Evolutionary conservation across 2,888 invertebrate species (phyloP).

Genomic region (Argyresthia albistria): DNA sequence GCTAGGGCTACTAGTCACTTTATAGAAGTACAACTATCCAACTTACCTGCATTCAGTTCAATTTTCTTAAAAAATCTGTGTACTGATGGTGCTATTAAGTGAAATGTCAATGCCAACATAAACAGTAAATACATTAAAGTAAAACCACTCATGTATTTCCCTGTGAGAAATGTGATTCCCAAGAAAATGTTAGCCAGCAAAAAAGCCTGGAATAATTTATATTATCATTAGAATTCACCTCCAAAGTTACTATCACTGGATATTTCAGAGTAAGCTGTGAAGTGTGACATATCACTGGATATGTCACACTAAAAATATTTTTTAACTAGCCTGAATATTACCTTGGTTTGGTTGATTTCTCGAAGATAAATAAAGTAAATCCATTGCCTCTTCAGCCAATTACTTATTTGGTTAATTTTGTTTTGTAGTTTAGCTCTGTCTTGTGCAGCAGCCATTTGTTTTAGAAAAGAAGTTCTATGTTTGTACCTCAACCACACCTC

Average conservation of each 20-base stretch:
- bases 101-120: conserved; percentile 34
- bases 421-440: conserved; percentile 16
- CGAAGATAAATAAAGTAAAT: conserved; percentile 40
- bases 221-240: background rate
- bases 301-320: too few species aligned
- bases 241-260: too few species aligned
- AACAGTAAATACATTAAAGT: conserved; percentile 35
- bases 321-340: conserved; percentile 10
- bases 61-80: conserved; percentile 35
- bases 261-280: too few species aligned
- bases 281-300: too few species aligned
- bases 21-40: too few species aligned
- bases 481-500: conserved; percentile 58
- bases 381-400: conserved; percentile 33
- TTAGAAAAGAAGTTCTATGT: conserved; percentile 51
- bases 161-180: conserved; percentile 35
- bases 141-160: conserved; percentile 49
- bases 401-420: conserved; percentile 15
- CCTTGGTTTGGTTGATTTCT: conserved; percentile 57
- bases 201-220: conserved; percentile 48
- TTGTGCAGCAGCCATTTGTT: conserved; percentile 30
- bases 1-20: too few species aligned
- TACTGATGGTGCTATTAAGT: conserved; percentile 40
- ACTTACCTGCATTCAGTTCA: conserved; percentile 51
- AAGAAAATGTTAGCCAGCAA: conserved; percentile 45